phyloP scores from a whole-genome alignment of 1,140 invertebrate species.

The Aphis craccivora region DNA sequence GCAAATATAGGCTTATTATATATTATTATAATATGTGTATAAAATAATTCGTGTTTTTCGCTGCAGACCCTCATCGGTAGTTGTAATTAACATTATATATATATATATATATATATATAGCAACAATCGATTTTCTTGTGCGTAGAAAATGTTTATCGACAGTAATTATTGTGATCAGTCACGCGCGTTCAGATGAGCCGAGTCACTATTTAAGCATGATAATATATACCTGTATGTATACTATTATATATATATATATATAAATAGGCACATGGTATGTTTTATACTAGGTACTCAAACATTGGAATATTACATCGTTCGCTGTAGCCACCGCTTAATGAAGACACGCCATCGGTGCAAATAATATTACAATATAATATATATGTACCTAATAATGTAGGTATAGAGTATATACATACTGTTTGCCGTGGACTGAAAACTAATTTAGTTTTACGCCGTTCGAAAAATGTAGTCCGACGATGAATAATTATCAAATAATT shows the following conservation, averaged over 20 bases:
- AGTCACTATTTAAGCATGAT: neutral
- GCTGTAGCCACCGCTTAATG: neutral
- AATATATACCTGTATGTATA: neutral
- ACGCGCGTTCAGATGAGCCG: neutral
- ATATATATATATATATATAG: neutral
- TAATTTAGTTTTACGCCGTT: neutral
- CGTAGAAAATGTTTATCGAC: neutral
- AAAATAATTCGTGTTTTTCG: neutral
- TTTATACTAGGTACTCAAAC: neutral
- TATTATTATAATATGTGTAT: neutral
- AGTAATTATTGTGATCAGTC: neutral
- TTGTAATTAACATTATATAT: neutral
- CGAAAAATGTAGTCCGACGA: slow-evolving; percentile 32
- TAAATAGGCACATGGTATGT: neutral
- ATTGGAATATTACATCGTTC: neutral
- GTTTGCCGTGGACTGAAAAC: neutral
- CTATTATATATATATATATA: too few species aligned
- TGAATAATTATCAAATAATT: slow-evolving; percentile 13
- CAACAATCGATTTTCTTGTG: neutral
- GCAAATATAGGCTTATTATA: neutral
- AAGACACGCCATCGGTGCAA: neutral
- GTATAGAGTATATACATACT: neutral
- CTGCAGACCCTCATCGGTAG: neutral
- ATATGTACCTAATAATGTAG: neutral
- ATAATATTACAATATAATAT: neutral